Evolutionary conservation across 2,113 vertebrate genomes (phyloP).

Genomic region (Ctenodactylus gundi): DNA sequence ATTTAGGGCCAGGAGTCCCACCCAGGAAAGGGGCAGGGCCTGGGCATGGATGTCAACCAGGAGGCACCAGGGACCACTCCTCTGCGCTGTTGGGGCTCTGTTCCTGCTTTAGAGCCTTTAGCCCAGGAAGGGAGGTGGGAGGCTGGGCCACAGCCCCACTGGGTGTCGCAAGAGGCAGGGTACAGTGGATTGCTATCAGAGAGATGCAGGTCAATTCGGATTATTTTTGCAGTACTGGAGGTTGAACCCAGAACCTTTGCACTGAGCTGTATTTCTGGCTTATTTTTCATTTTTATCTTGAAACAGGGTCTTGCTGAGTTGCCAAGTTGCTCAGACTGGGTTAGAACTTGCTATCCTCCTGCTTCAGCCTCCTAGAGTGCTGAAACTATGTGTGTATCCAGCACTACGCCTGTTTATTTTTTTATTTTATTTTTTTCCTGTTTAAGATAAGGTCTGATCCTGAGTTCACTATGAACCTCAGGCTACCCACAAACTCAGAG

Average conservation of each 20-base stretch:
- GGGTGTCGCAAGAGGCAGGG: background rate
- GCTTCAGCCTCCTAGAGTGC: too few species aligned
- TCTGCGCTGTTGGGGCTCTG: background rate
- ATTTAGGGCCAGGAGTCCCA: background rate
- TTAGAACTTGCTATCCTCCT: too few species aligned
- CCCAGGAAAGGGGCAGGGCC: slow-evolving; percentile 47
- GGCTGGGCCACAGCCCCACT: background rate
- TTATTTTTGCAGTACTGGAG: too few species aligned
- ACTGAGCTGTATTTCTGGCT: too few species aligned
- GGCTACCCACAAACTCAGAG: background rate
- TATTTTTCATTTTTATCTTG: too few species aligned
- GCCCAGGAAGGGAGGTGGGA: background rate
- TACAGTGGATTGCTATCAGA: background rate
- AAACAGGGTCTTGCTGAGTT: too few species aligned
- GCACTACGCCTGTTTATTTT: background rate
- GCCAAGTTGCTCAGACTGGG: too few species aligned
- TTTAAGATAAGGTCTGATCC: background rate
- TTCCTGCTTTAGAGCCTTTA: background rate
- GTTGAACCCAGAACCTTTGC: too few species aligned
- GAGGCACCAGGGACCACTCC: background rate
- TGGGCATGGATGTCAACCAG: slow-evolving; percentile 37
- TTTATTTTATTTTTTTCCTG: background rate
- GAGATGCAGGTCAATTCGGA: background rate
- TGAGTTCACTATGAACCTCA: background rate
- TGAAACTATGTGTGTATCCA: too few species aligned